Evolutionary conservation across 2,888 invertebrate genomes (phyloP), one percentile per base, ranked within the genome.

Genomic region (Torymus texanus): DNA sequence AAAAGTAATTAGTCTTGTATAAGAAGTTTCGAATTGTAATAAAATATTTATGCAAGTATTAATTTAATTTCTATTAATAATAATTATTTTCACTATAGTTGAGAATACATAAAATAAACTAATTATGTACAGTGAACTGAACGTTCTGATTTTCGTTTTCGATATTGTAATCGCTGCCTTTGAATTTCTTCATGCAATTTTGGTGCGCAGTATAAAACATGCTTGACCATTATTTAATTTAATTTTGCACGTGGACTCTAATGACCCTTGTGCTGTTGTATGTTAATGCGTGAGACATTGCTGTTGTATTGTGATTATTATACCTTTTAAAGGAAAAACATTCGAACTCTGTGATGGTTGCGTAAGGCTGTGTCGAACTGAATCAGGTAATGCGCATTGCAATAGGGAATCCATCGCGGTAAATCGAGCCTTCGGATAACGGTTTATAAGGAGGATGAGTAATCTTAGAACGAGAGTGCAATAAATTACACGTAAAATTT

Each of bases 391-490:
- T 72, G 55, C 63, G 67, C 70, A 62, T 78, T 72, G 78, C 78
- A 59, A 53, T 18, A 21, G 74, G 56, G 50, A 73, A 56, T 66
- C 18, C 29, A 50, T 21, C 74, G 74, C 77, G 65, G 56, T 61
- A 18, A 72, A 51, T 70, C 41, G 80, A 81, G 81, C 81, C 81
- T 75, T 81, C 74, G 80, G 80, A 80, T 77, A 68, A 14, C 77
- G 74, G 71, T 79, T 75, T 18, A 58, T n/a, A 56, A 73, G 79
- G 75, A 70, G 75, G 70, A 79, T 51, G 50, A 68, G 55, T 51
- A 56, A 5, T 56, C 50, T 18, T 51, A 8, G 13, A 66, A 16
- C 13, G 24, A 58, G 29, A 68, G 63, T 11, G 18, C 55, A 59
- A 41, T 3, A 13, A n/a, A 50, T 14, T 8, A 13, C 13, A 11